Evolutionary conservation across 2,888 invertebrate species (phyloP), one percentile per base, ranked within the genome.

Genomic region (Agrotis puta): DNA sequence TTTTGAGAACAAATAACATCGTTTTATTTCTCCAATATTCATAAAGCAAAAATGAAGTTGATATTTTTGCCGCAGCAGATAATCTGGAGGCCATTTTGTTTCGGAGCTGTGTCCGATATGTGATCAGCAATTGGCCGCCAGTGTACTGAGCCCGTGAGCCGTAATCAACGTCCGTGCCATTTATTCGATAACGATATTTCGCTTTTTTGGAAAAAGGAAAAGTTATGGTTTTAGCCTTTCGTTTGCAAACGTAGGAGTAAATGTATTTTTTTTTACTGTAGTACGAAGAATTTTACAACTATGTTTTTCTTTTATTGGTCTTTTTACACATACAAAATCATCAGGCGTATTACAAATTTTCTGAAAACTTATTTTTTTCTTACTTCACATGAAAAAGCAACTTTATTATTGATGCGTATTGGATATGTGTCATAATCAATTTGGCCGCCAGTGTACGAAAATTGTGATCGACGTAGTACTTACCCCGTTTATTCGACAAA

Each of bases 91-190:
- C 82, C 84, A 78, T 84, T 80, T 80, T 85, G 82, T 82, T 75
- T 66, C 66, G 72, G 73, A 74, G 66, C 58, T 62, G 76, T 70
- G 82, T 82, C 65, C 66, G 85, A 83, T 83, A 84, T 79, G 78
- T 82, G 73, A 83, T 81, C 84, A 81, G 84, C 85, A 85, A 88
- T 88, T 87, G 89, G 81, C 81, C 77, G 64, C 80, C 77, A 84
- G 88, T 83, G 78, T 82, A 84, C 82, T 80, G 85, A 77, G 70
- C 76, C 74, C 84, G 82, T 80, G 85, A 77, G 71, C 76, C 75
- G 81, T 79, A 79, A 85, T 84, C 85, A 85, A 81, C 81, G 75
- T 83, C 56, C 74, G 65, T 59, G 61, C 70, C 78, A 83, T 81
- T 82, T 83, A 84, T 79, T 79, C 71, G 76, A 79, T 74, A 79